Conservation (phyloP, 2,113 vertebrate genomes). For the Echinops telfairi region DNA sequence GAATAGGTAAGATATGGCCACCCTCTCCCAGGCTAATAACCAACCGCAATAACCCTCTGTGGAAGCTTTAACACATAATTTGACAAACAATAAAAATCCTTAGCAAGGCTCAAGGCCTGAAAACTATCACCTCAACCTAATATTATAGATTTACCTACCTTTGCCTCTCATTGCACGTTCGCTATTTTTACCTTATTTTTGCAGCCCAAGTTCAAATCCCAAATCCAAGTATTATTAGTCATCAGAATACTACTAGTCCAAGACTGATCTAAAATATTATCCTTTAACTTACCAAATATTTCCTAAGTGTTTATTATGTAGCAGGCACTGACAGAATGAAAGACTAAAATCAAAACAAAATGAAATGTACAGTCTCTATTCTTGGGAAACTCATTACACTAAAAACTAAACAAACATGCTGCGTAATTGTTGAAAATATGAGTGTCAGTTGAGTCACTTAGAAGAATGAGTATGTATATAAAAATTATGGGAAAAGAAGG, state of each 20-base stretch:
- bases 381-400: neutral
- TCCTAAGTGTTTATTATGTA: neutral
- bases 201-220: neutral
- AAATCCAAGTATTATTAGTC: neutral
- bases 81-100: neutral
- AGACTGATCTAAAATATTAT: neutral
- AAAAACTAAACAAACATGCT: neutral
- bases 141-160: neutral
- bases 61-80: constrained; percentile 9
- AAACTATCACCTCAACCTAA: neutral
- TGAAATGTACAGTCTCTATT: neutral
- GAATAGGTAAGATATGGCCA: too few relatives aligned
- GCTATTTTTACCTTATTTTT: neutral
- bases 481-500: too few relatives aligned
- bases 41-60: neutral
- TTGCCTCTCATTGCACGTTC: too few relatives aligned
- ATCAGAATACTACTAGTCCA: neutral
- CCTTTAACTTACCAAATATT: neutral
- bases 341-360: neutral
- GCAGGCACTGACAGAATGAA: neutral
- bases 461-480: neutral
- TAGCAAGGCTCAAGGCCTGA: neutral
- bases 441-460: neutral
- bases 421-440: neutral
- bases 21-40: too few relatives aligned